Base-by-base conservation (phyloP, 2,797 vertebrate species). In the Adelosebastes latens region DNA sequence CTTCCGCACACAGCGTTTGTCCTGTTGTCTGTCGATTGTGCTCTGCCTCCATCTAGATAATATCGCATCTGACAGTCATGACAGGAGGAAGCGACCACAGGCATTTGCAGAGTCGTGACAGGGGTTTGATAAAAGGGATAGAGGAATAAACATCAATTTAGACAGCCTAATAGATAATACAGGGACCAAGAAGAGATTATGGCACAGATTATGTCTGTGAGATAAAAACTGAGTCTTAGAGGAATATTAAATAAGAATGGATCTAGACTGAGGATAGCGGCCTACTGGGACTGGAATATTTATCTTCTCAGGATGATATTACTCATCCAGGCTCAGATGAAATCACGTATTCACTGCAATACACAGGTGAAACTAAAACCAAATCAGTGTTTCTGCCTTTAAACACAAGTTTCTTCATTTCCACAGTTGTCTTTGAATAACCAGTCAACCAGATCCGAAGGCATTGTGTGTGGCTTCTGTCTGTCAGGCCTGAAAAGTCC, bases 201-300 rank as follows among this genome's bases (percentile, higher is more conserved):
- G 34, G 70, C 49, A 65, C 67, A 77, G 79, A 88, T 88, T 81
- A 78, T 75, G 36, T 55, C 66, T 75, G 58, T 71, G 39, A 72
- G 52, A 82, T 72, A 68, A 74, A 85, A 85, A 74, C 3, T 31
- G 74, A 87, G 75, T 62, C 63, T 68, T 61, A 69, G 65, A 75
- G 52, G 63, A 87, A 87, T 86, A 90, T 88, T 79, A 81, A 88
- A 83, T 86, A 84, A 82, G 77, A 63, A 78, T 70, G 76, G 62
- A 85, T 79, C 16, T 79, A 74, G 61, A 73, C 53, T 20, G 65
- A 52, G 52, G 56, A 67, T 24, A 77, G 31, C 3, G 66, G 62
- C 32, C 65, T 20, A 59, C 55, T 56, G 58, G 46, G 72, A 70
- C 64, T 76, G 14, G 12, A 1, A 36, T 42, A 72, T 79, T 73